These are phyloP conservation scores for Circaetus cinerascens DNA, from an alignment of 2,113 vertebrate species.

Conservation along the genomic window DNA sequence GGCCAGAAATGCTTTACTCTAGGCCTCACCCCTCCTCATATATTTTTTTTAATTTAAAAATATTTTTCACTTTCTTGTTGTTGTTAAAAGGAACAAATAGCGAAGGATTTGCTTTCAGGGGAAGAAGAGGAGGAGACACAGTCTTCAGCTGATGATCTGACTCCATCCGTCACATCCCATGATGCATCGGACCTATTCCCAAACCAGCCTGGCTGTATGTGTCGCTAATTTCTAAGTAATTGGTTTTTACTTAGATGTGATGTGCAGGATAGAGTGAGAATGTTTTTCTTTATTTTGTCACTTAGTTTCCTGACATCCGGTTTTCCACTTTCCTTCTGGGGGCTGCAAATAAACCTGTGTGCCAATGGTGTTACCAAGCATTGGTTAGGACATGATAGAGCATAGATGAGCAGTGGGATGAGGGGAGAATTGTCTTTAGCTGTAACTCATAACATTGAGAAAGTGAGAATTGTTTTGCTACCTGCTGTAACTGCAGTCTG, in stretches of 20 bases:
- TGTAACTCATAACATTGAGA: neutral
- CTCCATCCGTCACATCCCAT: slow-evolving; percentile 85
- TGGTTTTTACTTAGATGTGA: neutral
- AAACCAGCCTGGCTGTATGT: slow-evolving; percentile 74
- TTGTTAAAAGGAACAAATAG: slow-evolving; percentile 84
- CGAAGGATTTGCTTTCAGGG: slow-evolving; percentile 86
- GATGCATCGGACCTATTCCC: slow-evolving; percentile 83
- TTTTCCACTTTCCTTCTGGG: neutral
- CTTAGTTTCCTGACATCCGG: neutral
- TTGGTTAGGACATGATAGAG: neutral
- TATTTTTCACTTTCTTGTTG: slow-evolving; percentile 58
- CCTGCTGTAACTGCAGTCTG: neutral
- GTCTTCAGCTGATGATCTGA: slow-evolving; percentile 84
- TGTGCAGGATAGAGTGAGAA: neutral
- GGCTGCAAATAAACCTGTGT: neutral
- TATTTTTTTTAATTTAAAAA: neutral
- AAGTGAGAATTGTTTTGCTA: neutral
- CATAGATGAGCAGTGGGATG: neutral
- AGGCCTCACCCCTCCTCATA: neutral
- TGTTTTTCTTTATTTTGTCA: neutral
- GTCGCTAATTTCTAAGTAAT: neutral
- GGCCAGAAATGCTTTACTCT: slow-evolving; percentile 23
- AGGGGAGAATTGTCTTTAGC: neutral
- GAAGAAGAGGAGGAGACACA: slow-evolving; percentile 84
- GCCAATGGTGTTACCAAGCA: neutral